These are phyloP conservation scores for Phrynosoma blainvillii DNA, from an alignment of 2,113 vertebrate species.

Conservation along the genomic window DNA sequence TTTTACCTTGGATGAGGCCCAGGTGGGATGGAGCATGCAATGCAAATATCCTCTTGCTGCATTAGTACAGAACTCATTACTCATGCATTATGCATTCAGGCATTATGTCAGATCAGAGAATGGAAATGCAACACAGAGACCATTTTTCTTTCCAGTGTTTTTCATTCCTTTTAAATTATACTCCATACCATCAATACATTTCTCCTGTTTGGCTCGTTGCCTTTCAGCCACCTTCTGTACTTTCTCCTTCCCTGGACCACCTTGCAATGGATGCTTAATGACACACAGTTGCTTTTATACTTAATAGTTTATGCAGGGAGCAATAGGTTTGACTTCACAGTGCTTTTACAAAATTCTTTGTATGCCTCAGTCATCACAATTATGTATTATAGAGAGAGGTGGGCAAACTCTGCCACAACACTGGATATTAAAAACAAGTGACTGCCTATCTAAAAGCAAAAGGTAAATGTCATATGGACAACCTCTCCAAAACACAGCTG, in stretches of 20 bases:
- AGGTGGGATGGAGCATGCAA: constrained; percentile 21
- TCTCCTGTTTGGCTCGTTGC: constrained; percentile 9
- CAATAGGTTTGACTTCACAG: constrained; percentile 49
- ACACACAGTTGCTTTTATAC: constrained; percentile 42
- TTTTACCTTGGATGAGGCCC: constrained; percentile 14
- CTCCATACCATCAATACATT: constrained; percentile 26
- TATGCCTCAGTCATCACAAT: neutral
- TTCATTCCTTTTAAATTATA: constrained; percentile 46
- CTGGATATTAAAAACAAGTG: neutral
- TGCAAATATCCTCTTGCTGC: constrained; percentile 24
- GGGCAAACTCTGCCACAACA: neutral
- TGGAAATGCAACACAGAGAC: neutral
- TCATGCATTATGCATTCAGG: constrained; percentile 28
- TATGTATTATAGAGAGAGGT: neutral
- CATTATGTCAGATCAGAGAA: constrained; percentile 14
- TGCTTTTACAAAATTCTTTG: constrained; percentile 17
- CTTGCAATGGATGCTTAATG: constrained; percentile 23
- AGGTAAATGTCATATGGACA: constrained; percentile 45
- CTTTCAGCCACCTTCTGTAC: constrained; percentile 24
- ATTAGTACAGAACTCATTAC: constrained; percentile 28
- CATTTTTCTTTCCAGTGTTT: constrained; percentile 25
- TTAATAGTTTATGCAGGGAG: constrained; percentile 44
- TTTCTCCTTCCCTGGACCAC: neutral
- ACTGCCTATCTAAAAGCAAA: constrained; percentile 30
- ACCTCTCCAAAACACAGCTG: constrained; percentile 37